Evolutionary conservation across 2,113 vertebrate genomes (phyloP), one percentile per base, ranked within the genome.

Genomic region (Nesospiza acunhae): DNA sequence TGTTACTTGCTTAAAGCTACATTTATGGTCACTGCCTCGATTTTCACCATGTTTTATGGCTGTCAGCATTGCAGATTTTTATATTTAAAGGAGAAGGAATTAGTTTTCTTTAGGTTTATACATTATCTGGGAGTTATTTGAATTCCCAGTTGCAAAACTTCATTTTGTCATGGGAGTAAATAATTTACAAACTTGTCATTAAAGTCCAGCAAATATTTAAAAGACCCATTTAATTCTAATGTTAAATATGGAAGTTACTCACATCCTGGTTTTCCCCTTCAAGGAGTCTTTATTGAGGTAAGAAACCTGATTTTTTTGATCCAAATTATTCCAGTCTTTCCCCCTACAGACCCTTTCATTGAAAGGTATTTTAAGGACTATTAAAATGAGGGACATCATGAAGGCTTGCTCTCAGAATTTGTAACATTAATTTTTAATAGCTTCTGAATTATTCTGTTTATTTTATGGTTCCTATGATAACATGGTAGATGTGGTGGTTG

Each of bases 361-460:
- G 84, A 92, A 92, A 86, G 68, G 64, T 62, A 2, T 78, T 87
- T 93, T 94, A 87, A 96, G 69, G 73, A 73, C 66, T 83, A n/a
- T 81, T 93, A 81, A 94, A 96, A 95, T 87, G 74, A 91, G 77
- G 37, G 74, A 72, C n/a, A 41, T 87, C n/a, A 60, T 75, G 74
- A 91, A 91, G 74, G 42, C 37, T 78, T 95, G 81, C 84, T 91
- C 41, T 95, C 77, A 53, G 77, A 91, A 94, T 96, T 95, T 89
- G 76, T 68, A 78, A 44, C 62, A 84, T 97, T 49, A 91, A 96
- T 94, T 89, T 96, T 96, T 95, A 91, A 96, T 84, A 79, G 62
- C 89, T 89, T 95, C 91, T 96, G 95, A 97, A 97, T 96, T 94
- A 96, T 95, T 97, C 95, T 96, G 94, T 95, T 95, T 97, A 91